Conservation (phyloP, 2,113 vertebrate species). For the Spermophilus dauricus region DNA sequence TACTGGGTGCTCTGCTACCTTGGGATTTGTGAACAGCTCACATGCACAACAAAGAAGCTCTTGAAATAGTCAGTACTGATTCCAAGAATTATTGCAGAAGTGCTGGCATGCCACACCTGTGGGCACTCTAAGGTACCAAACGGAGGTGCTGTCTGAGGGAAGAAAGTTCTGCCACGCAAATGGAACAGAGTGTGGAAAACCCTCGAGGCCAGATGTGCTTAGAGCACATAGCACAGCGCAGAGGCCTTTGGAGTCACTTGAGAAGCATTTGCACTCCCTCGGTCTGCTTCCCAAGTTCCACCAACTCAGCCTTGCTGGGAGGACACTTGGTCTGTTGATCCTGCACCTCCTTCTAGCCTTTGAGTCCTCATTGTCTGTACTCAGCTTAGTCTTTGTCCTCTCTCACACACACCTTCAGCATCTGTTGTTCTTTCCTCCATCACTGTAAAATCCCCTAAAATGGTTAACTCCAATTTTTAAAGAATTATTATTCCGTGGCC, state of each 20-base stretch:
- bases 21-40: constrained; percentile 13
- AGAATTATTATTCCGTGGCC: background rate
- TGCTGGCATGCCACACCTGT: background rate
- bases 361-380: background rate
- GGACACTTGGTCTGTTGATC: background rate
- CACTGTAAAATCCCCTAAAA: background rate
- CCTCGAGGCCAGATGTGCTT: background rate
- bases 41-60: background rate
- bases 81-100: constrained; percentile 1
- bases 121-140: background rate
- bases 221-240: background rate
- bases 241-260: background rate
- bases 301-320: accelerated
- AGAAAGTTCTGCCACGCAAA: background rate
- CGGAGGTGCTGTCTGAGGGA: background rate
- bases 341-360: background rate
- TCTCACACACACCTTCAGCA: background rate
- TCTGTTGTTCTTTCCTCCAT: background rate
- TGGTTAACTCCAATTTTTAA: background rate
- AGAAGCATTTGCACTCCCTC: background rate
- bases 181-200: background rate
- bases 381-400: background rate
- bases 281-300: background rate
- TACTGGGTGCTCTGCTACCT: background rate
- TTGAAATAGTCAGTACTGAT: background rate